Base-by-base conservation (phyloP, 2,797 vertebrate genomes). In the Acanthis flammea region DNA sequence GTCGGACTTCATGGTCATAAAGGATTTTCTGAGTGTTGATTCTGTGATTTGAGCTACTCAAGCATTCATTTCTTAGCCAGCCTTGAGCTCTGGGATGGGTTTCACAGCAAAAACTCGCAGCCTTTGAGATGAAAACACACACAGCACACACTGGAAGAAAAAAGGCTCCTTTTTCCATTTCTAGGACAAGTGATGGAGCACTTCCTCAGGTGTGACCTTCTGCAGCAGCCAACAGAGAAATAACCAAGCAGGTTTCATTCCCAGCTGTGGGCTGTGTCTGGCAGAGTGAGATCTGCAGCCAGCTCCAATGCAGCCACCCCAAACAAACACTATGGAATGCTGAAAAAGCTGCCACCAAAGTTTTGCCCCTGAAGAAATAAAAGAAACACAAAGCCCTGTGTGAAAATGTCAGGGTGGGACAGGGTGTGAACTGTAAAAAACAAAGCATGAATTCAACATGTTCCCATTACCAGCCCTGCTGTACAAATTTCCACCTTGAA, bases 91-190 rank as follows among this genome's bases (percentile, higher is more conserved):
- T 24, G 31, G 24, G 7, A 3, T 14, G 14, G 48, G n/a, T 50
- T 84, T 51, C 55, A 17, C 41, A 66, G 14, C 12, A 73, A 42
- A 66, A 18, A 10, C 5, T 19, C 50, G 7, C 5, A 87, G 48
- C 6, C 12, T 82, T 79, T 63, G 51, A n/a, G 37, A 57, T 48
- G 19, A 17, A 72, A 67, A 24, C 13, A 17, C 14, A 45, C 3
- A 18, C 1, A 22, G 22, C 8, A 7, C 4, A 5, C 12, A 9
- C 8, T 0, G 1, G 10, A 58, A 24, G 7, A 13, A 68, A 71
- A 60, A 44, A 6, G 1, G 0, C 2, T 31, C 47, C 41, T 45
- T 12, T 53, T 2, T 11, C 30, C 11, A 22, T 28, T 74, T 80
- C 12, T 35, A 31, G 24, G 19, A 22, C 27, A 76, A 66, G 37